These are phyloP conservation scores for Caenorhabditis wallacei DNA, from an alignment of 2,888 invertebrate species.

Conservation along the genomic window DNA sequence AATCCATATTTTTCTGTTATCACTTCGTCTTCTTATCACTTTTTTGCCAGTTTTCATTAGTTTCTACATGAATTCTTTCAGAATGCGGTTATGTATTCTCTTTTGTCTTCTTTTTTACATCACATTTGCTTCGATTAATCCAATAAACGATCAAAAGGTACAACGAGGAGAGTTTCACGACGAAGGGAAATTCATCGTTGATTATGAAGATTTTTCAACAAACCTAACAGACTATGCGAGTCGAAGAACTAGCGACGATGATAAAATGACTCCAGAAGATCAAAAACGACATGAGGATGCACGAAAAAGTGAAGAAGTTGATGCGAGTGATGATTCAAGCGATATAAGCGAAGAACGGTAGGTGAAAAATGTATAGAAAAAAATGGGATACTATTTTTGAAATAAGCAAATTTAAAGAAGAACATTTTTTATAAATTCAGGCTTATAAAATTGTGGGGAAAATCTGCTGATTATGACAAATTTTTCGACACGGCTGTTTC, in stretches of 20 bases:
- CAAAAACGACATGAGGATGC: conserved; percentile 42
- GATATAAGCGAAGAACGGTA: conserved; percentile 70
- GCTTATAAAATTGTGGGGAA: conserved; percentile 55
- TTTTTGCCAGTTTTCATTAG: conserved; percentile 1
- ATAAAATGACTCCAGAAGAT: conserved; percentile 53
- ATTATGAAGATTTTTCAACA: conserved; percentile 60
- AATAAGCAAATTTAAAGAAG: not conserved
- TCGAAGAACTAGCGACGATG: conserved; percentile 54
- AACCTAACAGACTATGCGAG: conserved; percentile 65
- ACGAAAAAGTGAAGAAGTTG: conserved; percentile 43
- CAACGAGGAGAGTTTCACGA: conserved; percentile 63
- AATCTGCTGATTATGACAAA: conserved; percentile 57
- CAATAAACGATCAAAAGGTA: conserved; percentile 24
- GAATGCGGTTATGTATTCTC: conserved; percentile 55
- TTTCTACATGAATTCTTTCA: conserved; percentile 13
- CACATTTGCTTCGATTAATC: conserved; percentile 12
- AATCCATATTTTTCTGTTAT: conserved; percentile 16
- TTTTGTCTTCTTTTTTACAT: conserved; percentile 31
- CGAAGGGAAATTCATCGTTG: conserved; percentile 28
- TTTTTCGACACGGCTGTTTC: conserved; percentile 59
- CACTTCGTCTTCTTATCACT: conserved; percentile 35
- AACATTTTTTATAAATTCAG: conserved; percentile 24
- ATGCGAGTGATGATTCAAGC: conserved; percentile 48
- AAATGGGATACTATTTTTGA: not conserved
- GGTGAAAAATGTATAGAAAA: conserved; percentile 5